Conservation (phyloP, 2,113 vertebrate species). For the Odocoileus virginianus region DNA sequence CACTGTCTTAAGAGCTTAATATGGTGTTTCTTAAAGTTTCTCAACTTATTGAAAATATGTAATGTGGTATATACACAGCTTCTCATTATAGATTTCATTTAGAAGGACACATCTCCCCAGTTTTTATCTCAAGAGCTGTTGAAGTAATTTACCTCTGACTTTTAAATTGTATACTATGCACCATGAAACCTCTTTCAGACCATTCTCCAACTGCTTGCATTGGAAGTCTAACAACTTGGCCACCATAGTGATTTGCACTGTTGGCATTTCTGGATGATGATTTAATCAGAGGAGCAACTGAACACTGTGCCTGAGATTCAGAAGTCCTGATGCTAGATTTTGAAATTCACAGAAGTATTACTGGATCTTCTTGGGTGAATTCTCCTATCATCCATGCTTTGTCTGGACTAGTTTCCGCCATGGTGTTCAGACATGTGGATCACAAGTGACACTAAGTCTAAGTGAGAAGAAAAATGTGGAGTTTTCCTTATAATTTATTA, state of each 20-base stretch:
- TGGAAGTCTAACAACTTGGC: background rate
- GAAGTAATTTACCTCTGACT: background rate
- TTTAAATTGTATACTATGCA: background rate
- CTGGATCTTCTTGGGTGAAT: background rate
- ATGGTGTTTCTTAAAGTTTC: background rate
- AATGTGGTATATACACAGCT: background rate
- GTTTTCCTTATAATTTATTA: background rate
- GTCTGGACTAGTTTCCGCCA: background rate
- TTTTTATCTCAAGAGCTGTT: background rate
- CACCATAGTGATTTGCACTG: background rate
- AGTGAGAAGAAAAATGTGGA: background rate
- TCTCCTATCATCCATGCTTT: background rate
- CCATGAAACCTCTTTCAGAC: background rate
- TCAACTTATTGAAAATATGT: background rate
- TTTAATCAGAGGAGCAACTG: background rate
- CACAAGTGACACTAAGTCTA: background rate
- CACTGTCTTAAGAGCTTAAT: background rate
- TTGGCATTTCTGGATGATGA: background rate
- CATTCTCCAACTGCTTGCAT: background rate
- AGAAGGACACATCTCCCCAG: background rate
- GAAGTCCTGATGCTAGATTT: background rate
- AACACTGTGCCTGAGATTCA: background rate
- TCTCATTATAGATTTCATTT: background rate
- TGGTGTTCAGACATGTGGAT: background rate
- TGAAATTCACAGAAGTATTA: background rate